A percentile compares a stretch with the other conserved stretches of the same genome.
Evolutionary conservation across 2,797 vertebrate species (phyloP).

Genomic region (Brotogeris chrysoptera): DNA sequence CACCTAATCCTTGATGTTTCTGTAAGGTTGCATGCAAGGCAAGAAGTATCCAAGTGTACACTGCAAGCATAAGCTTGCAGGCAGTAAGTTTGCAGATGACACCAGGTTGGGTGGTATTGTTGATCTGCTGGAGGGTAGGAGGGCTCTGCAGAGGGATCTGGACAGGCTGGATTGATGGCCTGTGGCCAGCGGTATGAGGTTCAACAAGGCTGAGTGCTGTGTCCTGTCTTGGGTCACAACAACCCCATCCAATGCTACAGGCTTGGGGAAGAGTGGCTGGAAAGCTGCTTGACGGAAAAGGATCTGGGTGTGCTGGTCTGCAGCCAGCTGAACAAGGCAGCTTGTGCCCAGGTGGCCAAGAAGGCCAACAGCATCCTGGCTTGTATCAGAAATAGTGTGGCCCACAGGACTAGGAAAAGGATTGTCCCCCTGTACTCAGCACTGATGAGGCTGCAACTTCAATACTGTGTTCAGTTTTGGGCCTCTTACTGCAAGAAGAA

Average conservation of each 20-base stretch:
- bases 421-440: not conserved
- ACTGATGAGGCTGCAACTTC: not conserved
- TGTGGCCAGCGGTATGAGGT: not conserved
- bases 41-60: not conserved
- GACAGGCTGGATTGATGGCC: not conserved
- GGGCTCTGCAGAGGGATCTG: not conserved
- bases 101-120: not conserved
- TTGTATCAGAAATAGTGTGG: not conserved
- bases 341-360: not conserved
- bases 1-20: not conserved
- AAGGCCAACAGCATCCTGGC: not conserved
- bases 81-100: not conserved
- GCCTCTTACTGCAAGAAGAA: not conserved
- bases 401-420: not conserved
- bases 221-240: not conserved
- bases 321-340: not conserved
- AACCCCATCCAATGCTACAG: not conserved
- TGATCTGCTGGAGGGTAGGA: not conserved
- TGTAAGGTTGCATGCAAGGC: not conserved
- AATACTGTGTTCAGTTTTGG: not conserved
- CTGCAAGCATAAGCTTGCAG: not conserved
- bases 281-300: not conserved
- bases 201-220: not conserved
- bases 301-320: not conserved
- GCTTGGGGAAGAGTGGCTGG: not conserved